Evolutionary conservation across 2,113 vertebrate genomes (phyloP).

Genomic region (Heptranchias perlo): DNA sequence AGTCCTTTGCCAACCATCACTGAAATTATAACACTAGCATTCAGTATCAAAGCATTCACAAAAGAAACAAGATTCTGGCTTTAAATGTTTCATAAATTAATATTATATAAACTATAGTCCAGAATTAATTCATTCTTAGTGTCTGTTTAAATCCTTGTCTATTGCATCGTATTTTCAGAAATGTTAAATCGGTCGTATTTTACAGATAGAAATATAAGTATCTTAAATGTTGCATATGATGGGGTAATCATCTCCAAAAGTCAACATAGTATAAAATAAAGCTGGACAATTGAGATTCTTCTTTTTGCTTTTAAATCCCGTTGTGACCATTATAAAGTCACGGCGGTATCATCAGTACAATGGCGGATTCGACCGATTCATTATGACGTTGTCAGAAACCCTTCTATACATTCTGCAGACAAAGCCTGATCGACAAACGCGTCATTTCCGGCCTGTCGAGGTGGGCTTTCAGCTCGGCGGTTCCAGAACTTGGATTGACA

Average conservation of each 20-base stretch:
- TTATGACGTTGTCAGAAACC: background rate
- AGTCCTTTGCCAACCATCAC: background rate
- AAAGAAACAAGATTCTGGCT: background rate
- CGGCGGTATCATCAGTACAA: background rate
- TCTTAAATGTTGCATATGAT: background rate
- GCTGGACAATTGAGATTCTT: background rate
- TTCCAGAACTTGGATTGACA: too few relatives aligned
- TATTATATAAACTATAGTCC: background rate
- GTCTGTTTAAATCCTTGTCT: background rate
- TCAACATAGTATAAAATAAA: background rate
- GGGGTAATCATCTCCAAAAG: background rate
- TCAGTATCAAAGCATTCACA: background rate
- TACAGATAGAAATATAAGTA: background rate
- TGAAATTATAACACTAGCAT: background rate
- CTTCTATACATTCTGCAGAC: background rate
- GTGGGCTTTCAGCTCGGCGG: background rate
- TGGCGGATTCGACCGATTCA: background rate
- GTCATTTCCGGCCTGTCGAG: background rate
- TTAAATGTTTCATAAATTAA: background rate
- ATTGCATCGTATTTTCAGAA: background rate
- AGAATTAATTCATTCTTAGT: background rate
- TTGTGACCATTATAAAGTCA: background rate
- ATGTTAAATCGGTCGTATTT: background rate
- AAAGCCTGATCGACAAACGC: background rate
- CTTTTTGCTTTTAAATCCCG: background rate